phyloP scores from a whole-genome alignment of 2,113 vertebrate genomes.

The Varanus komodoensis region DNA sequence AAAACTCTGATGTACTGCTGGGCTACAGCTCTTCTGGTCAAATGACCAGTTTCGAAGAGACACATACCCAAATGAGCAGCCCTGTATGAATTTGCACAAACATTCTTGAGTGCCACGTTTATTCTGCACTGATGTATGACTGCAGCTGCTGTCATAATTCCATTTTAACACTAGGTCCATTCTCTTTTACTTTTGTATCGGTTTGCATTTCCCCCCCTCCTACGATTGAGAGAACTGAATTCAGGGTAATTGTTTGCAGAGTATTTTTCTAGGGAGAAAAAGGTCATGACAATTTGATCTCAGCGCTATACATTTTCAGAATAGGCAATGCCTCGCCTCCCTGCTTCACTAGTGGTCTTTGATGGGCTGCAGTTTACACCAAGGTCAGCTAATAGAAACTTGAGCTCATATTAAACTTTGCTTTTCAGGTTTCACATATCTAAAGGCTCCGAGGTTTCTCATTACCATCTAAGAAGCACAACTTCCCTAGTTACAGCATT shows the following conservation, averaged over 20 bases:
- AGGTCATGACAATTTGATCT: constrained; percentile 54
- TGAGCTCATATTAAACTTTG: constrained; percentile 45
- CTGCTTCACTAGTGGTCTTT: background rate
- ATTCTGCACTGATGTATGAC: background rate
- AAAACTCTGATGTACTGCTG: background rate
- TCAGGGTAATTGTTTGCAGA: constrained; percentile 24
- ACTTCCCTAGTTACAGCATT: constrained; percentile 12
- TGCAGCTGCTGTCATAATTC: constrained; percentile 19
- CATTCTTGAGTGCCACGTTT: background rate
- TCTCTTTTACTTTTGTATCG: constrained; percentile 4
- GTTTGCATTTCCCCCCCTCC: constrained; percentile 20
- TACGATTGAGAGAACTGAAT: constrained; percentile 9
- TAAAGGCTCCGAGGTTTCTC: constrained; percentile 47
- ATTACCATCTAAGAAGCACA: constrained; percentile 60
- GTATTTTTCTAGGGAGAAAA: constrained; percentile 40
- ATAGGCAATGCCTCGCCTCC: constrained; percentile 34
- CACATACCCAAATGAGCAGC: background rate
- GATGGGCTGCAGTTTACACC: constrained; percentile 46
- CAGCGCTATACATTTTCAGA: background rate
- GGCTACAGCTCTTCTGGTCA: background rate
- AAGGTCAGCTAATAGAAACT: constrained; percentile 45
- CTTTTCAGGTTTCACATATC: constrained; percentile 49
- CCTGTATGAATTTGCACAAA: background rate
- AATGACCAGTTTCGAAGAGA: background rate
- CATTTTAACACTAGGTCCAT: constrained; percentile 32